Evolutionary conservation across 2,113 vertebrate species (phyloP), one percentile per base, ranked within the genome.

Genomic region (Cyrtonyx montezumae): DNA sequence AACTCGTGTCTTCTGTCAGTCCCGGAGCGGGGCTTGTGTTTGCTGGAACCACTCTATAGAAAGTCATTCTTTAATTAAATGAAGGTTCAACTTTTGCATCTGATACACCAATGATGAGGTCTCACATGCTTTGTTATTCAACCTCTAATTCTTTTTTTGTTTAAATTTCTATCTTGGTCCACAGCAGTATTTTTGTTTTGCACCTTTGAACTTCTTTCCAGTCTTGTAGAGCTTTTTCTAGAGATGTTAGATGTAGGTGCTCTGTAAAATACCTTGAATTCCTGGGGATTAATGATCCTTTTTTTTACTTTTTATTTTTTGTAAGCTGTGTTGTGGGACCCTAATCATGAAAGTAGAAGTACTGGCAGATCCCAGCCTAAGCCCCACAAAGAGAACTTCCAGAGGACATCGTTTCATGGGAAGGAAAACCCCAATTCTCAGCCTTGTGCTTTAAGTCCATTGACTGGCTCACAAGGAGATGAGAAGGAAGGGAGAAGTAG

Each of bases 381-480:
- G 4, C 16, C 40, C 9, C 36, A 43, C n/a, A 26, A 13, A 70
- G n/a, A 30, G n/a, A 56, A 21, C 28, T 46, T 61, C 32, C 19
- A 73, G 37, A 87, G 21, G 28, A 7, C 30, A 42, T 42, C 0
- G 0, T 46, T 79, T 61, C 40, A 19, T 12, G 36, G 3, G 26
- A 74, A 61, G 30, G 3, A 42, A 37, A 75, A 48, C 16, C n/a
- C 8, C 1, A 1, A 43, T 79, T 66, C 79, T 36, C 10, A 45
- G 22, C n/a, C n/a, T n/a, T n/a, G 63, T 48, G 20, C 3, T 45
- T 77, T 56, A 19, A 36, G 56, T 43, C 18, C 26, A 45, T 3
- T 71, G 75, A 0, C 2, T 65, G 28, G 16, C 55, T 79, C 8
- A 26, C 0, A 2, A 55, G 23, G 48, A 59, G 17, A 53, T 8